Base-by-base conservation (phyloP, 2,888 invertebrate species). In the Nomada goodeniana region DNA sequence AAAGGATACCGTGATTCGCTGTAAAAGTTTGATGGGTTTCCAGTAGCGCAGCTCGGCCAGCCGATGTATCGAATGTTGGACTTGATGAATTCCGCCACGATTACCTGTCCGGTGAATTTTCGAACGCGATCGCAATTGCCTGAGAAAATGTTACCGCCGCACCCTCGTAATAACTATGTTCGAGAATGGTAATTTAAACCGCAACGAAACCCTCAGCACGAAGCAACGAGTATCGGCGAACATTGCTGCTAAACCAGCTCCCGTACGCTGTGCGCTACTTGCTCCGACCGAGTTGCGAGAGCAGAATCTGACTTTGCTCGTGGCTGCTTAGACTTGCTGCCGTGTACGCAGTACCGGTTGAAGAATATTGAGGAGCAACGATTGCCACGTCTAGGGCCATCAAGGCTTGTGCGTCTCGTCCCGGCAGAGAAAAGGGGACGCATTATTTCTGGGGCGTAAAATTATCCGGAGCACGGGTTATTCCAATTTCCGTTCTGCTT, bases 1-100 rank as follows among this genome's bases (percentile, higher is more conserved):
- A 59, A 42, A 67, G 50, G 50, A 52, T 20, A 61, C 52, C 60
- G n/a, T n/a, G 53, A 61, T 53, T 23, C 63, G 55, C 29, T 47
- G 72, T 47, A 57, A 64, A 72, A 64, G n/a, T 72, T 72, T 72
- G 9, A 63, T n/a, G 23, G 55, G 36, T 9, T 61, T 44, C 44
- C 20, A n/a, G 13, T 11, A 13, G 29, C 26, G 5, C 59, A 2
- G 29, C 29, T 5, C 4, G 13, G 26, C 4, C 29, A 5, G 5
- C 13, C 15, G 9, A n/a, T 10, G 7, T 7, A 26, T 65, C 26
- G 29, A 20, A 61, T n/a, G 13, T 20, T 29, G 36, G 23, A 60
- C 53, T 67, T 75, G 67, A 63, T 26, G 71, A 63, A 71, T 53
- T 44, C 26, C 42, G 23, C 29, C 60, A 42, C 29, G n/a, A 47